Conservation (phyloP, 1,140 invertebrate genomes). For the Samia ricini region DNA sequence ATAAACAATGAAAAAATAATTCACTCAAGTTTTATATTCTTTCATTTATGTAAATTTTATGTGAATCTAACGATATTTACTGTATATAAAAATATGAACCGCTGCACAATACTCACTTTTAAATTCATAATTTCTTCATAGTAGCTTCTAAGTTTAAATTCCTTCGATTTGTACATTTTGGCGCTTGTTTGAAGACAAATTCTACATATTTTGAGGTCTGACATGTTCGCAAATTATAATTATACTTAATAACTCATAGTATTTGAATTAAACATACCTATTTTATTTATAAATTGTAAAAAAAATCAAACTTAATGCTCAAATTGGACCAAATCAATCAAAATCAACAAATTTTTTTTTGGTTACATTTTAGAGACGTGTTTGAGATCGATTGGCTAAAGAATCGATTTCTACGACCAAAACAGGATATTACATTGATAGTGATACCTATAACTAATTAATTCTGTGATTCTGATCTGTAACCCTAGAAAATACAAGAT, state of each 20-base stretch:
- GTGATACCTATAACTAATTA: no score
- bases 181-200: conserved; percentile 49
- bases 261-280: neutral
- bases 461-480: no score
- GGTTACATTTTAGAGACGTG: neutral
- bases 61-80: neutral
- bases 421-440: no score
- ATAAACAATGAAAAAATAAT: no score
- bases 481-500: no score
- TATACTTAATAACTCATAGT: conserved; percentile 1
- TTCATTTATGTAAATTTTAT: neutral
- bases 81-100: neutral
- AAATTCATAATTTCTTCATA: conserved; percentile 60
- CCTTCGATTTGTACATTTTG: conserved; percentile 50
- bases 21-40: no score
- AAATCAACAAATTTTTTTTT: neutral
- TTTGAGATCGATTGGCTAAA: neutral
- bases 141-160: conserved; percentile 47
- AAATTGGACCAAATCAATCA: neutral
- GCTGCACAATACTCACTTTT: conserved; percentile 29
- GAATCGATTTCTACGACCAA: neutral
- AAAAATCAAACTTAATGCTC: neutral
- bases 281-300: neutral
- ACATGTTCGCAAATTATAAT: conserved; percentile 22
- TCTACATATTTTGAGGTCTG: conserved; percentile 52